Conservation (phyloP, 1,140 invertebrate genomes). For the Lepidurus arcticus region DNA sequence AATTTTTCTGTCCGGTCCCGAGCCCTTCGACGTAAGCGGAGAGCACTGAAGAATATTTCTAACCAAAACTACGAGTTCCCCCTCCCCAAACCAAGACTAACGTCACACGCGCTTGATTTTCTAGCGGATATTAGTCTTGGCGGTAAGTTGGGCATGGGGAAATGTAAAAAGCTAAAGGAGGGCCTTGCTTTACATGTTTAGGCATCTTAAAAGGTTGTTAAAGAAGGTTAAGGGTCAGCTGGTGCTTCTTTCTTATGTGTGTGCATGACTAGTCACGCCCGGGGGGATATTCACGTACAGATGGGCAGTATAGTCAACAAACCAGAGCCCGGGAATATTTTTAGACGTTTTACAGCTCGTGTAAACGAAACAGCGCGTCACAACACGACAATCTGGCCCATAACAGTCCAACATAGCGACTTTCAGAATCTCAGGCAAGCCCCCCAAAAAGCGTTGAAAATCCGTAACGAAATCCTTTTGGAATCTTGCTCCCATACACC, state of each 20-base stretch:
- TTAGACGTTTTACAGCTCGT: constrained; percentile 14
- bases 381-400: constrained; percentile 1
- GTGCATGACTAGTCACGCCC: constrained; percentile 1
- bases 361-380: constrained; percentile 18
- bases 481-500: no score
- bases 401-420: background rate
- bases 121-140: constrained; percentile 10
- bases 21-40: no score
- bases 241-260: background rate
- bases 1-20: no score
- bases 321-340: constrained; percentile 10
- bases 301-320: constrained; percentile 7
- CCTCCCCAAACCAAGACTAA: background rate
- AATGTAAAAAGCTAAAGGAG: background rate
- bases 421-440: background rate
- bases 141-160: background rate
- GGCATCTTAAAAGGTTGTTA: background rate
- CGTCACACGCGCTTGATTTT: background rate
- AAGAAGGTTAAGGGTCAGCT: constrained; percentile 6
- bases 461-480: no score
- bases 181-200: background rate
- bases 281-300: background rate
- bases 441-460: background rate
- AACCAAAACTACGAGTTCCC: background rate
- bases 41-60: no score